Percentiles rank a stretch among this genome's conserved stretches.
phyloP scores from a whole-genome alignment of 1,140 invertebrate species.

The Potamilus streckersoni region DNA sequence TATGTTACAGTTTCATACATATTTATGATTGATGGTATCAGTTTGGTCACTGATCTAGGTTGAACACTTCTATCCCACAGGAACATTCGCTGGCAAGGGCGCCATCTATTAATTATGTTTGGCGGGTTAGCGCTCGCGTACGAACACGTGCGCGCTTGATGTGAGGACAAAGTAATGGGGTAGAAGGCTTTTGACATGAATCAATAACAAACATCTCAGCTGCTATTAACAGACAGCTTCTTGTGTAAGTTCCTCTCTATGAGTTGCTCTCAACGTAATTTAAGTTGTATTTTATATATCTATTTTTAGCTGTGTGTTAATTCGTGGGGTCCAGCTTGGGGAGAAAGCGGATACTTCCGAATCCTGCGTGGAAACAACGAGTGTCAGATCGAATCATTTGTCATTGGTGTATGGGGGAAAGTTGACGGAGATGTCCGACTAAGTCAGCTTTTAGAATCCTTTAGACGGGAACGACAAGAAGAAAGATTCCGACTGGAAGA shows the following conservation, averaged over 20 bases:
- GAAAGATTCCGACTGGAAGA: not conserved
- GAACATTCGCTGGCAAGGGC: no score
- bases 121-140: no score
- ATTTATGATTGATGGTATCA: no score
- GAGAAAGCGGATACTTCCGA: constrained; percentile 74
- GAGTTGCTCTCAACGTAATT: not conserved
- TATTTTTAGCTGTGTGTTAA: constrained; percentile 79
- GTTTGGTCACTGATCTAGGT: no score
- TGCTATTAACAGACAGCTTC: not conserved
- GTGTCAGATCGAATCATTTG: constrained; percentile 59
- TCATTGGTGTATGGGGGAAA: constrained; percentile 56
- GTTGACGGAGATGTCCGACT: constrained; percentile 11
- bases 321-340: constrained; percentile 91
- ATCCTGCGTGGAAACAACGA: constrained; percentile 57
- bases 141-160: no score
- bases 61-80: no score
- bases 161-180: no score
- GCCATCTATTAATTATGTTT: no score
- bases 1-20: no score
- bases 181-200: no score
- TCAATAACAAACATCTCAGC: no score
- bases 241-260: not conserved
- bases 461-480: constrained; percentile 6
- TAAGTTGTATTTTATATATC: not conserved
- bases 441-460: not conserved